Base-by-base conservation (phyloP, 1,140 invertebrate genomes). In the Ephestia elutella region DNA sequence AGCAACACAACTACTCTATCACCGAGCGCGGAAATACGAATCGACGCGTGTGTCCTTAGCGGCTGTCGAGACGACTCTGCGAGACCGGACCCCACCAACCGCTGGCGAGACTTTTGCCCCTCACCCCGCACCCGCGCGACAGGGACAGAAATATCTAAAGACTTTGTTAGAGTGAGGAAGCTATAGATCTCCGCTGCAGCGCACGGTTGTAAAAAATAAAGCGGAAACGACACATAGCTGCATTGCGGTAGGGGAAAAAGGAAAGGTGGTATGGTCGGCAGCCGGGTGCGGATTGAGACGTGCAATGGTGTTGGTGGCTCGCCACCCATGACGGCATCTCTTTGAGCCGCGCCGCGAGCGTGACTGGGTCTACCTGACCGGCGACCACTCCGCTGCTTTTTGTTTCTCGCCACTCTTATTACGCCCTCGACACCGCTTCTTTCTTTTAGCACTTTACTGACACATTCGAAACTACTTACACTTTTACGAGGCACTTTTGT, bases 241-340 rank as follows among this genome's bases (percentile, higher is more conserved):
- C 85, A 88, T 88, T 88, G 85, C 85, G 85, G 85, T 86, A 88
- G 85, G 85, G 82, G 81, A 84, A 88, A 88, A 88, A 88, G 85
- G 85, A 88, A 86, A 88, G 85, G 82, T 73, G 78, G 82, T 75
- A 83, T 82, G 78, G 76, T 72, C 75, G 69, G 78, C 74, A 67
- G 71, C 74, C 78, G 76, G 82, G 75, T 78, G 76, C 79, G 80
- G 78, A 85, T 81, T 82, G 79, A 82, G 79, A 84, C 78, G 86
- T 83, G 81, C 74, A 78, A 84, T 85, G 87, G 82, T 83, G 85
- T 81, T 79, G 83, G 77, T 81, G 76, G 91, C 90, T 89, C 89
- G 90, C 91, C 91, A 92, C 91, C 91, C 92, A 92, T 91, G 91
- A 91, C 90, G 91, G 90, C 88, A 83, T 68, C 89, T 90, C 91